Conservation (phyloP, 2,113 vertebrate species). For the Marcusenius ussheri region DNA sequence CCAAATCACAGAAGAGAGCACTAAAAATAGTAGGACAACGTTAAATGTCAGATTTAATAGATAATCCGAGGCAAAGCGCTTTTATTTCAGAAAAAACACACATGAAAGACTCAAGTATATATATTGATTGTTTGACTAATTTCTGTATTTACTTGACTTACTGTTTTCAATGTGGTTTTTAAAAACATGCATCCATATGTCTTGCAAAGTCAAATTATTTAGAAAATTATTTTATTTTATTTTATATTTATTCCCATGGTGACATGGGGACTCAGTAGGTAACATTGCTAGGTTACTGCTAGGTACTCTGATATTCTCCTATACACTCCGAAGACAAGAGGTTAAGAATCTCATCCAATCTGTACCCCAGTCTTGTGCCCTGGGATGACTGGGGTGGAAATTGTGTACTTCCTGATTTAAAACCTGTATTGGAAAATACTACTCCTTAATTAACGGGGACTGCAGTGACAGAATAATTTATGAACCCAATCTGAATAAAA, state of each 20-base stretch:
- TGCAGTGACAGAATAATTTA: slow-evolving; percentile 26
- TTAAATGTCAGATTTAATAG: slow-evolving; percentile 38
- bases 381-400: not conserved
- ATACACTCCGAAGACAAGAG: not conserved
- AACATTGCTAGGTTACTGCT: not conserved
- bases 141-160: not conserved
- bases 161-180: not conserved
- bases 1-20: slow-evolving; percentile 57
- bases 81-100: slow-evolving; percentile 12
- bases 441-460: slow-evolving; percentile 17
- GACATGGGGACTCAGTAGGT: not conserved
- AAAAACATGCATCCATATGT: slow-evolving; percentile 8
- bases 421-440: not conserved
- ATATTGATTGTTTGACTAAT: not conserved
- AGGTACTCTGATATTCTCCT: not conserved
- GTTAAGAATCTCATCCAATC: not conserved
- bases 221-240: not conserved
- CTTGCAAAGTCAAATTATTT: not conserved
- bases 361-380: not conserved
- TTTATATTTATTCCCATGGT: not conserved
- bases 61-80: slow-evolving; percentile 27
- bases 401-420: not conserved
- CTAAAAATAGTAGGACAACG: slow-evolving; percentile 45
- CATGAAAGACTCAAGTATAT: not conserved
- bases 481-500: slow-evolving; percentile 20